Percentiles rank a stretch among this genome's conserved stretches.
These are phyloP conservation scores for Meta bourneti DNA, from an alignment of 2,888 invertebrate genomes.

Conservation along the genomic window DNA sequence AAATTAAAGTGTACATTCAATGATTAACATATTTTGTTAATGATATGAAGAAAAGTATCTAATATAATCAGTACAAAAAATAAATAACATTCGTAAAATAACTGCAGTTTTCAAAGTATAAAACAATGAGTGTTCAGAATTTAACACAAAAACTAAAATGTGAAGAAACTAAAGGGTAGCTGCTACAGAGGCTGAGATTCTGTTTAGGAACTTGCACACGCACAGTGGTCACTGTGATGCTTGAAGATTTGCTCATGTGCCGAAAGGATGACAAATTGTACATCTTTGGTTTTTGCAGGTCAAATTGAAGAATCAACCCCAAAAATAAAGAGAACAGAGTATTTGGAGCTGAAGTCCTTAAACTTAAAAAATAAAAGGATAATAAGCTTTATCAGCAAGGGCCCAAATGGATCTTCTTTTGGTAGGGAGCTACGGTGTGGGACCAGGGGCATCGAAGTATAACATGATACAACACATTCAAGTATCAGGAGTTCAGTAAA, in stretches of 20 bases:
- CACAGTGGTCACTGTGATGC: conserved; percentile 63
- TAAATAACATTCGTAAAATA: neutral
- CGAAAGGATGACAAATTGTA: conserved; percentile 62
- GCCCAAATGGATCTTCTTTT: conserved; percentile 70
- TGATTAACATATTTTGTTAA: neutral
- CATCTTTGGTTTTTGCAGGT: conserved; percentile 69
- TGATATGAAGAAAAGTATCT: neutral
- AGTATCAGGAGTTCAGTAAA: conserved; percentile 82
- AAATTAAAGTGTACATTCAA: neutral
- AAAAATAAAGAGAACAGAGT: conserved; percentile 54
- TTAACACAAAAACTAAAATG: neutral
- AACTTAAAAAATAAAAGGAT: conserved; percentile 50
- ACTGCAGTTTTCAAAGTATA: neutral
- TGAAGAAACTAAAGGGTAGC: conserved; percentile 23
- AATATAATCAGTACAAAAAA: neutral
- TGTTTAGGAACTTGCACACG: conserved; percentile 71
- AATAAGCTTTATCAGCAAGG: conserved; percentile 65
- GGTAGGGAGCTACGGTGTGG: conserved; percentile 72
- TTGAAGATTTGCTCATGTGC: conserved; percentile 58
- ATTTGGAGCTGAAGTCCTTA: conserved; percentile 53
- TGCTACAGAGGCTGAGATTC: conserved; percentile 47
- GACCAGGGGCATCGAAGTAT: conserved; percentile 66
- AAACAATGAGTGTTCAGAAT: conserved; percentile 24
- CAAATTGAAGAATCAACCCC: conserved; percentile 36
- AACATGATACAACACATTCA: conserved; percentile 55